Evolutionary conservation across 2,888 invertebrate genomes (phyloP).

Genomic region (Hypena proboscidalis): DNA sequence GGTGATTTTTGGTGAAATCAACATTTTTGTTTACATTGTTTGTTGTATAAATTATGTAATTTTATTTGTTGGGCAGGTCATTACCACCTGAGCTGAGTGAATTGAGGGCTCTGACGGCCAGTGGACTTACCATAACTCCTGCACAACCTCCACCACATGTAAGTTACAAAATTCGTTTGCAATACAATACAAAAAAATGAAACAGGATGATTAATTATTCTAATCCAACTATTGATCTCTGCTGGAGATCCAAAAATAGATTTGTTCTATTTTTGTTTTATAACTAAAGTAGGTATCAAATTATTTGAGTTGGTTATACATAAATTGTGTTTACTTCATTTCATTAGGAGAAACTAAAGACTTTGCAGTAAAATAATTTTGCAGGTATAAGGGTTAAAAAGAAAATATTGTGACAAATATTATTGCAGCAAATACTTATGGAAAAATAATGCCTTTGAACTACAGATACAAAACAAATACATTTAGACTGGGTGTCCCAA

Average conservation of each 20-base stretch:
- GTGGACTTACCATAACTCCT: constrained; percentile 87
- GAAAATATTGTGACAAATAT: too few species aligned
- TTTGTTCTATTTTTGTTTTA: constrained; percentile 18
- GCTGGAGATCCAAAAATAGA: not conserved
- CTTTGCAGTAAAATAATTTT: too few species aligned
- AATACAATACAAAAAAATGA: not conserved
- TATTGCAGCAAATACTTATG: too few species aligned
- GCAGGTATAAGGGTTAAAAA: too few species aligned
- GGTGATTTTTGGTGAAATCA: constrained; percentile 77
- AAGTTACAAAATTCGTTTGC: constrained; percentile 43
- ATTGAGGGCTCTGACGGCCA: constrained; percentile 85
- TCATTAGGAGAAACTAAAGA: too few species aligned
- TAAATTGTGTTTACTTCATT: too few species aligned
- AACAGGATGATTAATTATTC: too few species aligned
- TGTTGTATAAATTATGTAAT: constrained; percentile 44
- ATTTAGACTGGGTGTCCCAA: too few species aligned
- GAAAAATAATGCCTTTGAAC: too few species aligned
- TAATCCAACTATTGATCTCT: not conserved
- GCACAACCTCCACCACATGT: constrained; percentile 85
- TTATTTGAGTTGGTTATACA: too few species aligned
- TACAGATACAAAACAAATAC: too few species aligned
- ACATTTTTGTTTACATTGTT: constrained; percentile 30
- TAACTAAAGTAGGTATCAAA: too few species aligned
- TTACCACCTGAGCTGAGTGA: constrained; percentile 84
- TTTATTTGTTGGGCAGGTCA: constrained; percentile 59